Evolutionary conservation across 2,797 vertebrate species (phyloP), one percentile per base, ranked within the genome.

Genomic region (Babyrousa celebensis): DNA sequence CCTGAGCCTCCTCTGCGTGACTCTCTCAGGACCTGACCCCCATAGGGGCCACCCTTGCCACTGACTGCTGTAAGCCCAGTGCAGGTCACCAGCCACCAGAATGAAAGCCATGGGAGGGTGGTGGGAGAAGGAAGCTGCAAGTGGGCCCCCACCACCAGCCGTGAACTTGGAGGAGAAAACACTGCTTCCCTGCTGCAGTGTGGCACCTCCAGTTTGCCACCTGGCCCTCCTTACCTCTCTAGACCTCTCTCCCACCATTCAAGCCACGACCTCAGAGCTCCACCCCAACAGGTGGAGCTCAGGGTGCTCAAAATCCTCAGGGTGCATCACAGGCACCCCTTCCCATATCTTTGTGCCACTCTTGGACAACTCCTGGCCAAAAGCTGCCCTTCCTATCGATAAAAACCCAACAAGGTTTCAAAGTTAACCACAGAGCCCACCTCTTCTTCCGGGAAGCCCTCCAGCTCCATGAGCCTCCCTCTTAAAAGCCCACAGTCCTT

Each of bases 401-500:
- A 36, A 36, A 36, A 36, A 36, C 14, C 52, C 71, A 29, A 17
- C 58, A 36, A 32, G 16, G 15, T 74, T 68, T 89, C 52, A 62
- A 72, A 74, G 68, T 18, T 63, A 12, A 21, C 6, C 78, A 54
- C 32, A n/a, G 70, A 77, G 20, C n/a, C 25, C 21, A 6, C 43
- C 43, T 7, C 74, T 74, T 80, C 82, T 80, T 90, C 72, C 58
- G 40, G 29, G 85, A 89, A 89, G 71, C 16, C 32, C 79, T 85
- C 80, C 79, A 71, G 58, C 56, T 9, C 63, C 48, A 40, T 6
- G 5, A 83, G 27, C 71, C 20, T 78, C 27, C 40, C 56, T 78
- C 40, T 48, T 68, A 40, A 75, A 70, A 20, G 52, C 68, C 62
- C 12, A 0, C n/a, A 15, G 7, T n/a, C 62, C 43, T 58, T 43